Percentiles rank a stretch among this genome's conserved stretches.
These are phyloP conservation scores for Empidonax alnorum DNA, from an alignment of 2,113 vertebrate genomes.

Conservation along the genomic window DNA sequence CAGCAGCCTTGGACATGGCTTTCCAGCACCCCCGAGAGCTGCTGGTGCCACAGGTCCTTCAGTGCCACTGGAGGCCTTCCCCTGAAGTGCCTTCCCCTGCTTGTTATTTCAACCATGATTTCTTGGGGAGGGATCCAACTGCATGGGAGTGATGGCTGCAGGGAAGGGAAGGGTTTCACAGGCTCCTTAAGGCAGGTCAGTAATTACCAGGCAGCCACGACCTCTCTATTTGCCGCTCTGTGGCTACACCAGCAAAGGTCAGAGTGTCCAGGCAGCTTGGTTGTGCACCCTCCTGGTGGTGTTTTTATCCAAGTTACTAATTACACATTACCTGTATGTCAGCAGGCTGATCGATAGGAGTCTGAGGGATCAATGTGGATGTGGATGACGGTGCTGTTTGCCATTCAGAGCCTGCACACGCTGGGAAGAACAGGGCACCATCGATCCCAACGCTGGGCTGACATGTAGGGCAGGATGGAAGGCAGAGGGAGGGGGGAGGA, in stretches of 20 bases:
- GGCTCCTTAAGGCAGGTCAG: neutral
- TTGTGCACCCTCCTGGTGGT: neutral
- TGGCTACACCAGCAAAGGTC: neutral
- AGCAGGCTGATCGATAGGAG: constrained; percentile 5
- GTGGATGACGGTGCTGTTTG: neutral
- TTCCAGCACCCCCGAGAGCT: neutral
- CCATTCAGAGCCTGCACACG: constrained; percentile 8
- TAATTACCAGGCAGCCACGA: neutral
- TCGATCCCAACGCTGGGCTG: neutral
- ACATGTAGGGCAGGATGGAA: neutral
- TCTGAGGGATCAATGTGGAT: neutral
- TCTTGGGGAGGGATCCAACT: neutral
- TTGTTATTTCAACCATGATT: neutral
- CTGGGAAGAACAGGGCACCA: neutral
- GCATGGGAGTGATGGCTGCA: neutral
- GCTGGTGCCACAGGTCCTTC: neutral
- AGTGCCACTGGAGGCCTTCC: neutral
- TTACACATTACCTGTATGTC: constrained; percentile 42
- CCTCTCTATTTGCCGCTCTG: neutral
- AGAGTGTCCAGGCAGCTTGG: neutral
- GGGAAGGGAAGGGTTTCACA: neutral
- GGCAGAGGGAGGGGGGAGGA: neutral
- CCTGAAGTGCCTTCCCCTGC: neutral
- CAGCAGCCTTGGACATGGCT: neutral
- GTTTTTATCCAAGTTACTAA: constrained; percentile 42